Conservation (phyloP, 2,113 vertebrate species). For the Chascanopsetta lugubris region DNA sequence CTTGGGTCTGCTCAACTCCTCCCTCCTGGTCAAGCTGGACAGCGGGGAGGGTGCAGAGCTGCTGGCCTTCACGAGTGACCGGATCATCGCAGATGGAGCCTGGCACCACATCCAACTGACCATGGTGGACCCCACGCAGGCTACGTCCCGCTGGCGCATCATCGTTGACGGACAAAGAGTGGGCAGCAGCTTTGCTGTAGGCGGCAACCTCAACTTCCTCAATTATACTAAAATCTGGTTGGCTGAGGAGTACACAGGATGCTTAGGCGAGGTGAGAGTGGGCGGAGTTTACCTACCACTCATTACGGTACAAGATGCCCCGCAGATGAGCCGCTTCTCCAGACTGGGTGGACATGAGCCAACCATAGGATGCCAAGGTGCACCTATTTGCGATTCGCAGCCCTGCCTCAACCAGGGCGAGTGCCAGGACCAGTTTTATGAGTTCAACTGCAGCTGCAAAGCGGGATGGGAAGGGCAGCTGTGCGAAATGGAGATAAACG, state of each 20-base stretch:
- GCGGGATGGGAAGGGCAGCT: constrained; percentile 85
- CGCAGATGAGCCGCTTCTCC: constrained; percentile 80
- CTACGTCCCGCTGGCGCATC: constrained; percentile 82
- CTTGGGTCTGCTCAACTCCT: constrained; percentile 85
- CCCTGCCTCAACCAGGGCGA: constrained; percentile 86
- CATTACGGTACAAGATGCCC: constrained; percentile 49
- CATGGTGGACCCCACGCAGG: constrained; percentile 75
- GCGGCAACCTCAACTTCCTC: constrained; percentile 85
- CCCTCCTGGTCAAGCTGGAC: constrained; percentile 81
- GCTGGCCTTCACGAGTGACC: constrained; percentile 75
- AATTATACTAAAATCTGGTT: constrained; percentile 77
- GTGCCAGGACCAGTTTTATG: constrained; percentile 89
- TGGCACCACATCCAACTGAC: constrained; percentile 87
- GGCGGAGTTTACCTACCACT: constrained; percentile 89
- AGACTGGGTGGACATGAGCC: constrained; percentile 34
- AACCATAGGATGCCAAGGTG: constrained; percentile 83
- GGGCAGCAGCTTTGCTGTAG: constrained; percentile 62
- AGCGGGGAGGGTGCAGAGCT: constrained; percentile 79
- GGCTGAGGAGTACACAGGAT: constrained; percentile 90
- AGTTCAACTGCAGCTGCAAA: constrained; percentile 84
- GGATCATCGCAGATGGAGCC: constrained; percentile 81
- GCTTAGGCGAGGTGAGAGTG: constrained; percentile 86
- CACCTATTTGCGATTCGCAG: constrained; percentile 80
- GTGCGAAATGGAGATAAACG: constrained; percentile 83
- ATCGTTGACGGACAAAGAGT: constrained; percentile 77